These are phyloP conservation scores for Serranochromis macrocephalus DNA, from an alignment of 2,113 vertebrate genomes.

Conservation along the genomic window DNA sequence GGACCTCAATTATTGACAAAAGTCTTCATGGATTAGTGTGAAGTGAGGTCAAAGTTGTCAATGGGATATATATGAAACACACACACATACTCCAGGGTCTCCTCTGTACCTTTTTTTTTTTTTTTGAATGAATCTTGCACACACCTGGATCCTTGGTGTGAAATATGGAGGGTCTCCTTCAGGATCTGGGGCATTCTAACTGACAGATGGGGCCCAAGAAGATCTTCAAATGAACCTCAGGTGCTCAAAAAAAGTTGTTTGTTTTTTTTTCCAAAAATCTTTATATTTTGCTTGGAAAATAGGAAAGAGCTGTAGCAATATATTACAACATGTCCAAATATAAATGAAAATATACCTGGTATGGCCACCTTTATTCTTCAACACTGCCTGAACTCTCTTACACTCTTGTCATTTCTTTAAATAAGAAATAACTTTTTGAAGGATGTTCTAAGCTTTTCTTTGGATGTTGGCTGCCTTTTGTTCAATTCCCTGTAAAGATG, in stretches of 20 bases:
- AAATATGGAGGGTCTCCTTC: background rate
- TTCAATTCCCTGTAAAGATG: background rate
- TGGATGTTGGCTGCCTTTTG: background rate
- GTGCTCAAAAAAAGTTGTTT: background rate
- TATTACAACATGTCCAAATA: background rate
- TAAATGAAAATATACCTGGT: background rate
- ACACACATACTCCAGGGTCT: background rate
- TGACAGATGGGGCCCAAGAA: background rate
- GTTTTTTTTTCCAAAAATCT: fast-evolving
- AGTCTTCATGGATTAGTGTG: background rate
- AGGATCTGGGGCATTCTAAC: background rate
- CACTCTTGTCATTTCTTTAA: background rate
- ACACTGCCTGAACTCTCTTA: background rate
- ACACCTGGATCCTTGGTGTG: background rate
- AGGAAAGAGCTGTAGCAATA: background rate
- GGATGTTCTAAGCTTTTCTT: background rate
- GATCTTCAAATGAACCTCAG: background rate
- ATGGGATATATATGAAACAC: background rate
- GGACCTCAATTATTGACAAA: background rate
- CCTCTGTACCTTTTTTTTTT: background rate
- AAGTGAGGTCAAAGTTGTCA: background rate
- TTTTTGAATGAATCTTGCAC: background rate
- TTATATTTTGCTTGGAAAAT: background rate
- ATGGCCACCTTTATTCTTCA: background rate
- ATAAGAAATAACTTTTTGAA: background rate